A percentile compares a stretch with the other conserved stretches of the same genome.
phyloP scores from a whole-genome alignment of 1,140 invertebrate genomes.

The Dufourea novaeangliae region DNA sequence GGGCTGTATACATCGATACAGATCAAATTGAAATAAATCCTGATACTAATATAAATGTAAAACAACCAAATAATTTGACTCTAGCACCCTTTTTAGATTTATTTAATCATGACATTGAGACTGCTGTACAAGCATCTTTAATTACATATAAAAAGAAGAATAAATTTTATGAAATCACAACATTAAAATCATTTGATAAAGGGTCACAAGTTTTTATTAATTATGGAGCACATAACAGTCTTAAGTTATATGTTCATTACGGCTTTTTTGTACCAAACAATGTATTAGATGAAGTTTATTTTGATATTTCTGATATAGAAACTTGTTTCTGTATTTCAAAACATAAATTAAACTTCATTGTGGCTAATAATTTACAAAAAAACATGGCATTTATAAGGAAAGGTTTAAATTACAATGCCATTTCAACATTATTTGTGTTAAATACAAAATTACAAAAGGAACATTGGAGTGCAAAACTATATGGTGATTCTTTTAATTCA shows the following conservation, averaged over 20 bases:
- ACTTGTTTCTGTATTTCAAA: conserved; percentile 69
- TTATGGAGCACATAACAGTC: conserved; percentile 88
- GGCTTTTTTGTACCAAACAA: conserved; percentile 87
- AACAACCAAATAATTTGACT: conserved; percentile 84
- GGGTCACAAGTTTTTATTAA: conserved; percentile 88
- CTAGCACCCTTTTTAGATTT: conserved; percentile 90
- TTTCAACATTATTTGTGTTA: conserved; percentile 74
- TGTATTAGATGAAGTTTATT: conserved; percentile 83
- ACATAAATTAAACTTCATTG: conserved; percentile 82
- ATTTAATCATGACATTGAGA: conserved; percentile 87
- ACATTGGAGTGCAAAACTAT: conserved; percentile 74
- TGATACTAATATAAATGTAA: conserved; percentile 73
- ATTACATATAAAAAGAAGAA: conserved; percentile 73
- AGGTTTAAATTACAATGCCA: conserved; percentile 83
- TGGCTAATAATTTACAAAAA: conserved; percentile 78
- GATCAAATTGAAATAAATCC: conserved; percentile 61
- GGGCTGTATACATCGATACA: conserved; percentile 85
- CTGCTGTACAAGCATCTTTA: conserved; percentile 81
- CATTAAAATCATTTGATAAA: conserved; percentile 78
- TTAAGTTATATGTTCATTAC: conserved; percentile 87
- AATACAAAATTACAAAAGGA: conserved; percentile 61
- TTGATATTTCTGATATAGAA: conserved; percentile 80
- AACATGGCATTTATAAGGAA: conserved; percentile 82
- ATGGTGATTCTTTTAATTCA: conserved; percentile 66
- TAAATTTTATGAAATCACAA: conserved; percentile 83